phyloP scores from a whole-genome alignment of 2,888 invertebrate species.

The Lamellibrachia satsuma region DNA sequence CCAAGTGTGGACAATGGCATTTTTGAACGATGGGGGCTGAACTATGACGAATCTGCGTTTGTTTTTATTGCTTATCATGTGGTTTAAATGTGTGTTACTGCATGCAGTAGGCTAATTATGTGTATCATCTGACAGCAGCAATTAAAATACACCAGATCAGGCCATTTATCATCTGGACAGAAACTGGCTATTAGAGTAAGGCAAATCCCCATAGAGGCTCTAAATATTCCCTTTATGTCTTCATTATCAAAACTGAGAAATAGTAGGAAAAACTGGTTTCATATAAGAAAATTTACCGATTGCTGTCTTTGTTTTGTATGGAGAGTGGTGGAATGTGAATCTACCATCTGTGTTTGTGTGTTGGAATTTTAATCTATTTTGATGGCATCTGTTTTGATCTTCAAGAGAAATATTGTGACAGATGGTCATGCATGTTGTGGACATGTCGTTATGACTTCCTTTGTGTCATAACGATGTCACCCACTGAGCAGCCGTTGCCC shows the following conservation, averaged over 20 bases:
- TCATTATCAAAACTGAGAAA: background rate
- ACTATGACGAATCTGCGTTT: background rate
- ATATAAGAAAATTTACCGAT: background rate
- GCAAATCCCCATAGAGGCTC: background rate
- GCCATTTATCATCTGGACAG: background rate
- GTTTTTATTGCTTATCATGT: background rate
- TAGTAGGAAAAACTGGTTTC: background rate
- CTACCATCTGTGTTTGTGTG: background rate
- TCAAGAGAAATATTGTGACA: background rate
- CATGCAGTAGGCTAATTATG: background rate
- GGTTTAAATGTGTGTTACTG: background rate
- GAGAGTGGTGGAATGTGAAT: background rate
- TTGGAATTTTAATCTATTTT: background rate
- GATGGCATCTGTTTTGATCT: background rate
- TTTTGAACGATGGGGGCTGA: too few relatives aligned
- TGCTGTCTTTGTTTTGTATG: background rate
- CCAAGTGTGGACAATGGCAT: too few relatives aligned
- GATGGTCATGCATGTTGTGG: background rate
- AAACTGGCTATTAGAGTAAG: background rate
- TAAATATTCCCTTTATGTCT: background rate
- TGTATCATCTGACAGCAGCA: background rate
- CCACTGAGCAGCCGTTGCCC: background rate
- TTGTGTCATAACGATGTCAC: background rate
- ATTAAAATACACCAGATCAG: background rate
- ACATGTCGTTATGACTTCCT: background rate